These are phyloP conservation scores for Pristionchus maxplancki DNA, from an alignment of 2,888 invertebrate species.

Conservation along the genomic window DNA sequence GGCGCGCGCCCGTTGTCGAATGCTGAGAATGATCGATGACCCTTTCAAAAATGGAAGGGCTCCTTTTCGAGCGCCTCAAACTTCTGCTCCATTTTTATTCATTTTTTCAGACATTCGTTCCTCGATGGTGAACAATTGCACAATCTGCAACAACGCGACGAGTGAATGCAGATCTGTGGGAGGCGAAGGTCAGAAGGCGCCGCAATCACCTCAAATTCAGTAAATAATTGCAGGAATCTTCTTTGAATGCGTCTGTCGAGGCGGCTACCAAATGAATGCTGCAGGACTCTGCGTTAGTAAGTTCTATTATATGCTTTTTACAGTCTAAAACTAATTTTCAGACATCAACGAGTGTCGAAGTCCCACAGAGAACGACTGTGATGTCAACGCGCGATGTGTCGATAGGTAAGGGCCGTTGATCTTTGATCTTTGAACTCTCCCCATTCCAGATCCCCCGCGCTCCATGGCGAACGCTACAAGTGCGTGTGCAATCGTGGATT, in stretches of 20 bases:
- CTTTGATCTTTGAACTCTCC: not conserved
- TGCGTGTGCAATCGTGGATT: constrained; percentile 43
- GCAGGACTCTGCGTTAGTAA: constrained; percentile 51
- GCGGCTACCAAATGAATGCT: constrained; percentile 50
- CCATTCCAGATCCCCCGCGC: not conserved
- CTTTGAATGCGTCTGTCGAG: constrained; percentile 37
- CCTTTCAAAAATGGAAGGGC: not conserved
- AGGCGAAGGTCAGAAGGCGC: not conserved
- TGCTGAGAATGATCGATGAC: constrained; percentile 36
- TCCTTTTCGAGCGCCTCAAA: not conserved
- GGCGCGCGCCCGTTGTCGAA: not conserved
- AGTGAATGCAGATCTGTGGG: constrained; percentile 22
- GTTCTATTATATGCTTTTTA: no score
- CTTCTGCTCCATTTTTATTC: no score
- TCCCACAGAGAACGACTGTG: constrained; percentile 51
- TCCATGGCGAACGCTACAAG: constrained; percentile 34
- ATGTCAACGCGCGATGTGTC: constrained; percentile 26
- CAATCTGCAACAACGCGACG: constrained; percentile 25
- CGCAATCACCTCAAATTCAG: no score
- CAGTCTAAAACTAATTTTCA: not conserved
- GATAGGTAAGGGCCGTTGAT: not conserved
- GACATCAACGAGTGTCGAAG: constrained; percentile 51
- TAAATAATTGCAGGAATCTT: not conserved
- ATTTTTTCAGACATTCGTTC: constrained; percentile 14
- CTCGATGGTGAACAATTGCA: constrained; percentile 46